A percentile compares a stretch with the other conserved stretches of the same genome.
Evolutionary conservation across 2,888 invertebrate species (phyloP).

Genomic region (Drosophila tanythrix): DNA sequence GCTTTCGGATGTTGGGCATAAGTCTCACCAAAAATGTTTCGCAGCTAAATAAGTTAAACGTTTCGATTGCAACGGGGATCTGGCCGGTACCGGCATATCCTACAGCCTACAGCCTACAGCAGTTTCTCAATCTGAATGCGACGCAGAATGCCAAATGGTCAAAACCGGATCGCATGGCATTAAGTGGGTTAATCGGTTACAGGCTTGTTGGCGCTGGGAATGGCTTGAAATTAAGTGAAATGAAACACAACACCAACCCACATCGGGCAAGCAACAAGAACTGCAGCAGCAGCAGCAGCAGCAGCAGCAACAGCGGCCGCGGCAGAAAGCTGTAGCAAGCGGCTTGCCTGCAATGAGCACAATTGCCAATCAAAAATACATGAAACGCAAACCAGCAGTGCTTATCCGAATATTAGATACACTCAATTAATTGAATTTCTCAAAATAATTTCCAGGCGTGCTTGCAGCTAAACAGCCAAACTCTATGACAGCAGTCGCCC

Average conservation of each 20-base stretch:
- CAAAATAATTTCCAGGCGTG: background rate
- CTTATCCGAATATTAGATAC: background rate
- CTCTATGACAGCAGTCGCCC: background rate
- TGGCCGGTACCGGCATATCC: slow-evolving; percentile 41
- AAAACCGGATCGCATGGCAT: slow-evolving; percentile 52
- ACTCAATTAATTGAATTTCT: background rate
- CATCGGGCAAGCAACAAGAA: slow-evolving; percentile 28
- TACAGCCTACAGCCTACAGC: slow-evolving; percentile 30
- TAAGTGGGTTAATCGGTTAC: slow-evolving; percentile 75
- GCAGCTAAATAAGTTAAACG: background rate
- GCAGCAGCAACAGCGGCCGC: background rate
- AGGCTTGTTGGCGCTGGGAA: slow-evolving; percentile 58
- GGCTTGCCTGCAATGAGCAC: slow-evolving; percentile 52
- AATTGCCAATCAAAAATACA: slow-evolving; percentile 68
- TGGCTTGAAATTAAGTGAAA: slow-evolving; percentile 51
- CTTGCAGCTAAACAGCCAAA: background rate
- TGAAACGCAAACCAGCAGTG: slow-evolving; percentile 20
- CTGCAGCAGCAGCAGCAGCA: slow-evolving; percentile 23
- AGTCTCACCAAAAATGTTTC: background rate
- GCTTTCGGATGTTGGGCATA: slow-evolving; percentile 7
- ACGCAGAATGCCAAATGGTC: slow-evolving; percentile 28
- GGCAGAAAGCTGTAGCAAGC: slow-evolving; percentile 49
- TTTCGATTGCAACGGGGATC: background rate
- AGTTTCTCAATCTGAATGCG: slow-evolving; percentile 48
- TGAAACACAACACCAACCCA: slow-evolving; percentile 37